phyloP scores from a whole-genome alignment of 2,113 vertebrate species.

The Archilochus colubris region DNA sequence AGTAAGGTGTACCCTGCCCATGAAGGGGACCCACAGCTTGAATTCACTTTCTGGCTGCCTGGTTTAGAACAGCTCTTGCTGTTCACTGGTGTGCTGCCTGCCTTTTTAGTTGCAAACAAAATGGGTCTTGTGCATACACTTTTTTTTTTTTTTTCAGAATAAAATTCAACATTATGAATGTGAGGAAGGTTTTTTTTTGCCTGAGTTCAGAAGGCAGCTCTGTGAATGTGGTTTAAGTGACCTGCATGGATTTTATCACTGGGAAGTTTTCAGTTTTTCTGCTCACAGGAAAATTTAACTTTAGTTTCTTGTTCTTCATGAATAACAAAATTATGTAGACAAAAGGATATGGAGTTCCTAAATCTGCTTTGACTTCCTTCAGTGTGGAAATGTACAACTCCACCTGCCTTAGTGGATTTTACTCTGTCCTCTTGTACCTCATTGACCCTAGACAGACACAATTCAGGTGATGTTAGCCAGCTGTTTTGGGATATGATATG shows the following conservation, averaged over 20 bases:
- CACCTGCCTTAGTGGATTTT: not conserved
- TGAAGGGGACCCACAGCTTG: not conserved
- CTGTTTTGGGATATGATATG: not conserved
- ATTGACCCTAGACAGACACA: not conserved
- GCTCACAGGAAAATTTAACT: not conserved
- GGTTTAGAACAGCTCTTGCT: not conserved
- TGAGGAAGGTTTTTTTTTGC: not conserved
- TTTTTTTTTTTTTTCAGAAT: not conserved
- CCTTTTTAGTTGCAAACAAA: not conserved
- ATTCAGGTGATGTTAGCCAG: not conserved
- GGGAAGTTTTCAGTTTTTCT: not conserved
- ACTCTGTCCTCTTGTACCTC: not conserved
- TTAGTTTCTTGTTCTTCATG: not conserved
- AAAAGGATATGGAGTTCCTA: not conserved
- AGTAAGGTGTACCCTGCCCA: not conserved
- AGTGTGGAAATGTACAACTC: not conserved
- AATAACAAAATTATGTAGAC: not conserved
- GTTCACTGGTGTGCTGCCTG: rapidly evolving
- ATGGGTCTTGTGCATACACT: not conserved
- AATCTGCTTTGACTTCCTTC: not conserved
- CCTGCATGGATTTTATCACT: not conserved
- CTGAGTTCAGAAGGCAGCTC: not conserved
- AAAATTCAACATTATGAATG: not conserved
- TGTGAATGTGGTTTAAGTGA: not conserved
- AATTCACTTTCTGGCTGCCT: not conserved